These are phyloP conservation scores for Macrotrachela quadricornifera DNA, from an alignment of 1,140 invertebrate genomes.

Conservation along the genomic window DNA sequence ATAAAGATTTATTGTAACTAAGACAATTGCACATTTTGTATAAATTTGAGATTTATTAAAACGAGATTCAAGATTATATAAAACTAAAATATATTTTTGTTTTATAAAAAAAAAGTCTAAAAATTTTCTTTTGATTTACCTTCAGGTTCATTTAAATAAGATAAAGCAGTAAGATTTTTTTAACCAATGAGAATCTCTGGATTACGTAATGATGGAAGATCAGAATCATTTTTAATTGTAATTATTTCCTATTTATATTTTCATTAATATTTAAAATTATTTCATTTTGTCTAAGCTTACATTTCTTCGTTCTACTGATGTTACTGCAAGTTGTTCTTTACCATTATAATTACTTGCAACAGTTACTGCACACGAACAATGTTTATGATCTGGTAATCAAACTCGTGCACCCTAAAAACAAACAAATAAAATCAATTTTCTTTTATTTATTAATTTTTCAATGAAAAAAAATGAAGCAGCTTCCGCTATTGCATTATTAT, in stretches of 20 bases:
- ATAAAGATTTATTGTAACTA: slow-evolving; percentile 96
- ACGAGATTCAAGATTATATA: slow-evolving; percentile 77
- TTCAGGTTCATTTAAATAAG: slow-evolving; percentile 82
- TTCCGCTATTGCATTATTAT: too few species aligned
- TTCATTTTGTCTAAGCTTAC: background rate
- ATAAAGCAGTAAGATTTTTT: slow-evolving; percentile 85
- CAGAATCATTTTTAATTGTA: slow-evolving; percentile 11
- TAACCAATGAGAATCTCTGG: slow-evolving; percentile 75
- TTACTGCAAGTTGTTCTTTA: slow-evolving; percentile 26
- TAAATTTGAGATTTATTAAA: slow-evolving; percentile 81
- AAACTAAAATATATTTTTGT: slow-evolving; percentile 39
- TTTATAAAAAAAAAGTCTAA: background rate
- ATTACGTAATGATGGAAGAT: slow-evolving; percentile 73
- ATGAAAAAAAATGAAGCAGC: too few species aligned
- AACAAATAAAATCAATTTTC: background rate
- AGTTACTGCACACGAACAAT: slow-evolving; percentile 67
- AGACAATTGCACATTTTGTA: slow-evolving; percentile 86
- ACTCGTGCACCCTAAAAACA: slow-evolving; percentile 54
- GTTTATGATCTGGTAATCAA: slow-evolving; percentile 64
- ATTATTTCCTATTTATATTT: too few species aligned
- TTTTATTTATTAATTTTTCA: too few species aligned
- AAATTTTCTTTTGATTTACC: slow-evolving; percentile 17
- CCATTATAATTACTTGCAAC: slow-evolving; percentile 53
- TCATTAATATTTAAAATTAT: too few species aligned
- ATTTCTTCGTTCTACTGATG: slow-evolving; percentile 21